phyloP scores from a whole-genome alignment of 1,140 invertebrate genomes.

The Brachionus rubens region DNA sequence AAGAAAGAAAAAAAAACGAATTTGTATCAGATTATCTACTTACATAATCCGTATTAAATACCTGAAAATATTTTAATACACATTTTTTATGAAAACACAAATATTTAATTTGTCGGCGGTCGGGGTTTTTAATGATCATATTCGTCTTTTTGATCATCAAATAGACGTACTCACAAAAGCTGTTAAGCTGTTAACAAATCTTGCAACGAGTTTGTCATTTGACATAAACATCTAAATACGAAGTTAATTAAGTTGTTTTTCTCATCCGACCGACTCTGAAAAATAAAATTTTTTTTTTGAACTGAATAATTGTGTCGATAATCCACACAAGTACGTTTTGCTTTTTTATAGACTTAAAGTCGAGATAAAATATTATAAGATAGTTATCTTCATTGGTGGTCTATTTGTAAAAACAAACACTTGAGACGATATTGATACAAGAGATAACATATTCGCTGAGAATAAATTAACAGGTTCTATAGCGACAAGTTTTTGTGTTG shows the following conservation, averaged over 20 bases:
- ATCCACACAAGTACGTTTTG: too few species aligned
- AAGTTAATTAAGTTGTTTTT: neutral
- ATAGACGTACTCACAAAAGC: constrained; percentile 2
- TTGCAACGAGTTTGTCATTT: neutral
- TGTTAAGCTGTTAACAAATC: constrained; percentile 20
- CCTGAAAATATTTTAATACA: neutral
- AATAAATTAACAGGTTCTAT: constrained; percentile 34
- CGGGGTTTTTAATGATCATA: neutral
- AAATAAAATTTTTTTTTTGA: neutral
- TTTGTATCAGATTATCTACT: neutral
- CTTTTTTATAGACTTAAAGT: neutral
- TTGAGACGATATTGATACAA: neutral
- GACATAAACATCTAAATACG: constrained; percentile 24
- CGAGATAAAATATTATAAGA: neutral
- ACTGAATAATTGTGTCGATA: too few species aligned
- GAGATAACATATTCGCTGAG: neutral
- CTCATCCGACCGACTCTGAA: neutral
- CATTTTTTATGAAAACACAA: neutral
- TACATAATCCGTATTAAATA: constrained; percentile 7
- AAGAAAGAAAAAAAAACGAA: neutral
- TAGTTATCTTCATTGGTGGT: neutral
- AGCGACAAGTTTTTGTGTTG: neutral
- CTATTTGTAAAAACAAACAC: constrained; percentile 15
- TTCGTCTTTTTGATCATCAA: constrained; percentile 1
- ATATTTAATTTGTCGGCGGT: neutral